Evolutionary conservation across 1,140 invertebrate species (phyloP), one percentile per base, ranked within the genome.

Genomic region (Aphidius gifuensis): DNA sequence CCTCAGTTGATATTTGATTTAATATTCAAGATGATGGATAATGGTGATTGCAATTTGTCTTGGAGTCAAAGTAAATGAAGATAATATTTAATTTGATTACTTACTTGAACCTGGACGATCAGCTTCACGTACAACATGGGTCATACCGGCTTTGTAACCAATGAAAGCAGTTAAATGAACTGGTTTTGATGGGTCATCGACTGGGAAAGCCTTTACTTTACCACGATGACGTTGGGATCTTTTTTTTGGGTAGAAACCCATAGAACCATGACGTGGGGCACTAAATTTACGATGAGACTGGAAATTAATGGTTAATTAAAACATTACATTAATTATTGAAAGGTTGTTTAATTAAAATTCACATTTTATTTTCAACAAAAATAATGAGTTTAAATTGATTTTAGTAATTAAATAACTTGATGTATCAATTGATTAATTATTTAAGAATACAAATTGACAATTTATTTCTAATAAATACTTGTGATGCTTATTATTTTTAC

Each of bases 271-370:
- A 68, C 98, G 91, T 67, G 98, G 98, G 9, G 97, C 97, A 76
- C 95, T 98, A 83, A 99, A 99, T 81, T 99, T 99, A 76, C 98
- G 88, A 85, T 99, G 98, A 84, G 96, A 99, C 97, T 99, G 82
- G 70, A 90, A 89, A 65, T 16, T 16, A n/a, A n/a, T n/a, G n/a
- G 51, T 58, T 64, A 72, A 61, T 67, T 7, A 58, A 64, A 43
- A 40, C 11, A 38, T 40, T 23, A 57, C 38, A 45, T 61, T 48
- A 56, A 39, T 21, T 39, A 42, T 8, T 49, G 9, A 58, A 60
- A 16, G 16, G 7, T 11, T 4, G 4, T 9, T 40, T 8, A 50
- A n/a, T n/a, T n/a, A n/a, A n/a, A 16, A 1, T 38, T 50, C 47
- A 49, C 48, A 39, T 9, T 6, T 43, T 42, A 11, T 40, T 39